Evolutionary conservation across 2,888 invertebrate genomes (phyloP), one percentile per base, ranked within the genome.

Genomic region (Tetramorium bicarinatum): DNA sequence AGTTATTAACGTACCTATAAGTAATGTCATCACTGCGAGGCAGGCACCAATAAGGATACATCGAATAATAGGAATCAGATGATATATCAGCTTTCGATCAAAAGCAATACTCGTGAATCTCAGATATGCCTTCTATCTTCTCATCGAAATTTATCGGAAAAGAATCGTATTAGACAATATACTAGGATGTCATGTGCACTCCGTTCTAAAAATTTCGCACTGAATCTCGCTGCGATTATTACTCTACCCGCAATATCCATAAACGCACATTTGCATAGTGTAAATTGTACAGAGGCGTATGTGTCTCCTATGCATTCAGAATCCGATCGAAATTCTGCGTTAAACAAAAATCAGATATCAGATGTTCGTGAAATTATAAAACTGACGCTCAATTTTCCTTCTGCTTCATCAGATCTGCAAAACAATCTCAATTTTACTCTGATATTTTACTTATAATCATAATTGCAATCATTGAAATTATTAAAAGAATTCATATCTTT

Each of bases 1-100:
- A 66, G 6, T 66, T 52, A 62, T 49, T 38, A 13, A n/a, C 89
- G 41, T 91, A 92, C 91, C 90, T 91, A 88, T 85, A 85, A 64
- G 86, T 85, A 83, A 84, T 85, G 88, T 92, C 90, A 84, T 90
- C 90, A 61, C 75, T 87, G 49, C 85, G 83, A 72, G 91, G 85
- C 54, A 86, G 66, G 82, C 87, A 89, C 87, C 88, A 90, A 74
- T 86, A 85, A 44, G 88, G 88, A 84, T 91, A 91, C 79, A 56
- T 47, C 34, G 44, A 29, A 34, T 34, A 69, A 38, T 18, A 49
- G 56, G 87, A 83, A 83, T 64, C 29, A 34, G 13, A 47, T 41
- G 11, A 15, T 25, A 15, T 4, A 15, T 4, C 49, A 4, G 29
- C 15, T 64, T 64, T 76, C 52, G 29, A 21, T 61, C 34, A 61